A percentile compares a stretch with the other conserved stretches of the same genome.
Conservation (phyloP, 2,888 invertebrate species). For the Chironomus riparius region DNA sequence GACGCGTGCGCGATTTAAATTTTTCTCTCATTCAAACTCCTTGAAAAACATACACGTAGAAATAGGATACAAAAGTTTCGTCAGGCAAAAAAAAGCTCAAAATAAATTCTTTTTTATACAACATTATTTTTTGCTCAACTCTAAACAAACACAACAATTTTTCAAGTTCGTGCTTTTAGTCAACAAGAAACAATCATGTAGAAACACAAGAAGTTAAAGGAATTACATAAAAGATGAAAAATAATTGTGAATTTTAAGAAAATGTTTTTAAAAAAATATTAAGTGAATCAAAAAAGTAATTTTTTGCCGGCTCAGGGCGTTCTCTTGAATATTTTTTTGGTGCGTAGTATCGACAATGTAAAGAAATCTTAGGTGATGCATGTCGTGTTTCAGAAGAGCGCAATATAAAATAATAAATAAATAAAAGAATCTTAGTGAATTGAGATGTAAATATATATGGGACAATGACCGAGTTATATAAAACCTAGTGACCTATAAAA, state of each 20-base stretch:
- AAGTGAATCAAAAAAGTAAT: not conserved
- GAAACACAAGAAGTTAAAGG: too few relatives aligned
- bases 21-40: not conserved
- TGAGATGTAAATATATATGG: constrained; percentile 8
- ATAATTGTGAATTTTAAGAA: not conserved
- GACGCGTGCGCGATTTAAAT: not conserved
- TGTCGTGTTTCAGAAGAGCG: not conserved
- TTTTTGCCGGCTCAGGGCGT: not conserved
- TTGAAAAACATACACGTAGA: not conserved
- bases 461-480: constrained; percentile 26
- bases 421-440: not conserved
- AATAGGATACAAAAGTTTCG: not conserved
- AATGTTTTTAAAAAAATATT: too few relatives aligned
- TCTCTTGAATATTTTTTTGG: not conserved
- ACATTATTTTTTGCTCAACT: too few relatives aligned
- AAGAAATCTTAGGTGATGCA: not conserved
- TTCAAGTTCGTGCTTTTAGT: not conserved
- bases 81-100: not conserved
- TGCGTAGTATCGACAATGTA: not conserved
- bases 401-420: not conserved
- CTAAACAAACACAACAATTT: not conserved
- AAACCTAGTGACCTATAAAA: constrained; percentile 26
- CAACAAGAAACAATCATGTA: not conserved
- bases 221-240: not conserved
- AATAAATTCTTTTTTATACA: not conserved